phyloP scores from a whole-genome alignment of 2,113 vertebrate genomes.

The Zingel zingel region DNA sequence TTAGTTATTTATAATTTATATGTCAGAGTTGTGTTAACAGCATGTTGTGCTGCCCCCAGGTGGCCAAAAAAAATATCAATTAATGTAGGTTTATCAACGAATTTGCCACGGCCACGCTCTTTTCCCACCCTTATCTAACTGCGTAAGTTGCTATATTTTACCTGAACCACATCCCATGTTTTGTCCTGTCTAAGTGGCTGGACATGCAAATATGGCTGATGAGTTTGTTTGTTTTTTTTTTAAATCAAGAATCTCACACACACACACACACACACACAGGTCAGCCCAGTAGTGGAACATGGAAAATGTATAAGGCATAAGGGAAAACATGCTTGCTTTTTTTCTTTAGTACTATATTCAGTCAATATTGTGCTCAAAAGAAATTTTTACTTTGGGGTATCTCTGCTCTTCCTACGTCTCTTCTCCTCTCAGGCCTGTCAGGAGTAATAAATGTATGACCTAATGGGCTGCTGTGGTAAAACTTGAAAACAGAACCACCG shows the following conservation, averaged over 20 bases:
- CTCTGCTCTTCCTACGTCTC: conserved; percentile 32
- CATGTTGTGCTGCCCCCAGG: too few species aligned
- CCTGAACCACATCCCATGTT: not conserved
- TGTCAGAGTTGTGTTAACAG: not conserved
- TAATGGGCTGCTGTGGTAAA: conserved; percentile 58
- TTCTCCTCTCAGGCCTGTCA: conserved; percentile 24
- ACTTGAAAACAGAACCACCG: conserved; percentile 45
- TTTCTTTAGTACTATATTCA: not conserved
- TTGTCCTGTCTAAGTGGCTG: not conserved
- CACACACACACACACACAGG: not conserved
- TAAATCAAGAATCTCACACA: not conserved
- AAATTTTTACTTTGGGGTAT: conserved; percentile 12
- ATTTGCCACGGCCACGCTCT: not conserved
- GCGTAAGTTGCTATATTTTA: not conserved
- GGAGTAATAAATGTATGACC: conserved; percentile 58
- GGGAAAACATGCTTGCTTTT: not conserved
- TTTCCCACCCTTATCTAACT: not conserved
- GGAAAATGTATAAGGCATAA: not conserved
- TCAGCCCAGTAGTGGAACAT: not conserved
- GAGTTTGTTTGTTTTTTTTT: not conserved
- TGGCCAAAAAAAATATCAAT: not conserved
- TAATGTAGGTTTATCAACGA: not conserved
- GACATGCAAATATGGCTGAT: not conserved
- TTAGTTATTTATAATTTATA: not conserved
- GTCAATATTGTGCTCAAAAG: conserved; percentile 3